A percentile compares a stretch with the other conserved stretches of the same genome.
These are phyloP conservation scores for Esperia sulphurella DNA, from an alignment of 2,888 invertebrate species.

Conservation along the genomic window DNA sequence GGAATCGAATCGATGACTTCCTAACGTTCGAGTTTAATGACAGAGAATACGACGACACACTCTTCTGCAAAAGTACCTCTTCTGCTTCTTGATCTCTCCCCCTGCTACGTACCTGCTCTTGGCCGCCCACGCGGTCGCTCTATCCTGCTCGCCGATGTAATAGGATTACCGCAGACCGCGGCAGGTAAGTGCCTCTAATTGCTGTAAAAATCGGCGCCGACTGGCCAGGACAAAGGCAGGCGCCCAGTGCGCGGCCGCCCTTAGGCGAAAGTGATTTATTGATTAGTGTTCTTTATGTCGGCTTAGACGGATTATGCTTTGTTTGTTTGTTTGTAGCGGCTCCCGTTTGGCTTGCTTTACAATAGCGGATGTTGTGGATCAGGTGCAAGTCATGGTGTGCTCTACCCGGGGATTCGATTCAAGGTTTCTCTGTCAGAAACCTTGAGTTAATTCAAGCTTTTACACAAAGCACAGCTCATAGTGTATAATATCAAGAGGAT, in stretches of 20 bases:
- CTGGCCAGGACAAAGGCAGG: constrained; percentile 58
- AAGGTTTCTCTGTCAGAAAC: not conserved
- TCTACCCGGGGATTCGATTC: not conserved
- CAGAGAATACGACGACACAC: too few species aligned
- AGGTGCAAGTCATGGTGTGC: constrained; percentile 7
- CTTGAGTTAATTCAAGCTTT: too few species aligned
- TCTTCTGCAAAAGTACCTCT: too few species aligned
- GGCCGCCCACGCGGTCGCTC: constrained; percentile 25
- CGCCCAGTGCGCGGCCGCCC: constrained; percentile 57
- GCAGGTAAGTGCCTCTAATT: constrained; percentile 77
- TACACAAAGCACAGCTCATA: too few species aligned
- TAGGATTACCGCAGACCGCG: constrained; percentile 67
- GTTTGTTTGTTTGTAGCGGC: constrained; percentile 64
- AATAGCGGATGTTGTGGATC: constrained; percentile 3
- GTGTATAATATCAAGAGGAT: too few species aligned
- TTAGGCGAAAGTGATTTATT: constrained; percentile 74
- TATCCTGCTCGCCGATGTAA: constrained; percentile 30
- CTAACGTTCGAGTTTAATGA: too few species aligned
- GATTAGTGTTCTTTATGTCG: constrained; percentile 61
- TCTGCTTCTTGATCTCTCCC: too few species aligned
- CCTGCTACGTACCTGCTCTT: not conserved
- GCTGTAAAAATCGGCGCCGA: constrained; percentile 75
- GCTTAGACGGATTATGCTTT: constrained; percentile 60
- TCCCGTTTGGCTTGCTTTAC: constrained; percentile 32
- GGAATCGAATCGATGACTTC: too few species aligned